phyloP scores from a whole-genome alignment of 2,113 vertebrate genomes.

The Elachura formosa region DNA sequence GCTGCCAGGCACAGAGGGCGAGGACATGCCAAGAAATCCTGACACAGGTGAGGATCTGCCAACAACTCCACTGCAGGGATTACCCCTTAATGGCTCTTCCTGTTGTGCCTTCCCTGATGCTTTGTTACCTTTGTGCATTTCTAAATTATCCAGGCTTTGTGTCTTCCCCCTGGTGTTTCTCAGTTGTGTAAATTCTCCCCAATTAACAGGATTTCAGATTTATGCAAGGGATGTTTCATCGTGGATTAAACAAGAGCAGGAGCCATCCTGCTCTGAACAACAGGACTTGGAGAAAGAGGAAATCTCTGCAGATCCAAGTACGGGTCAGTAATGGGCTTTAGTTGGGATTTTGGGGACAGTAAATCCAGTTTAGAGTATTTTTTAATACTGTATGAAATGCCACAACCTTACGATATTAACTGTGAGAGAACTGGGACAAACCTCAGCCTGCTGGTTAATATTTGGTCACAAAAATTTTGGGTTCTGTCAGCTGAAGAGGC shows the following conservation, averaged over 20 bases:
- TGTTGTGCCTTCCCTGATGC: background rate
- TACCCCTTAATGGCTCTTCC: background rate
- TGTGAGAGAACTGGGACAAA: background rate
- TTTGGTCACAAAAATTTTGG: background rate
- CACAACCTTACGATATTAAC: background rate
- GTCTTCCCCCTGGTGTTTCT: background rate
- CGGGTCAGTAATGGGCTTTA: conserved; percentile 41
- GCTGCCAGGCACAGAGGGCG: conserved; percentile 21
- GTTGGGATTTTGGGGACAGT: background rate
- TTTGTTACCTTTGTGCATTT: background rate
- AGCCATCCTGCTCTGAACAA: conserved; percentile 9
- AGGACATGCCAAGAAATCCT: conserved; percentile 19
- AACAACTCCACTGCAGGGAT: background rate
- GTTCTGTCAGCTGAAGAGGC: background rate
- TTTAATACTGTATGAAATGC: background rate
- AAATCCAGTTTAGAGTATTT: background rate
- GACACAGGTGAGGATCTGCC: conserved; percentile 48
- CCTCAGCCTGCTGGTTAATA: background rate
- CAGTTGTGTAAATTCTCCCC: background rate
- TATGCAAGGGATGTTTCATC: conserved; percentile 34
- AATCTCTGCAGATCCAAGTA: background rate
- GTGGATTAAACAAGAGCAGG: conserved; percentile 72
- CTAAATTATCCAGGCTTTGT: background rate
- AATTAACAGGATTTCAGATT: conserved; percentile 54
- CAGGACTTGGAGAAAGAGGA: conserved; percentile 16